These are phyloP conservation scores for Zaprionus nigranus DNA, from an alignment of 1,140 invertebrate species.

Conservation along the genomic window DNA sequence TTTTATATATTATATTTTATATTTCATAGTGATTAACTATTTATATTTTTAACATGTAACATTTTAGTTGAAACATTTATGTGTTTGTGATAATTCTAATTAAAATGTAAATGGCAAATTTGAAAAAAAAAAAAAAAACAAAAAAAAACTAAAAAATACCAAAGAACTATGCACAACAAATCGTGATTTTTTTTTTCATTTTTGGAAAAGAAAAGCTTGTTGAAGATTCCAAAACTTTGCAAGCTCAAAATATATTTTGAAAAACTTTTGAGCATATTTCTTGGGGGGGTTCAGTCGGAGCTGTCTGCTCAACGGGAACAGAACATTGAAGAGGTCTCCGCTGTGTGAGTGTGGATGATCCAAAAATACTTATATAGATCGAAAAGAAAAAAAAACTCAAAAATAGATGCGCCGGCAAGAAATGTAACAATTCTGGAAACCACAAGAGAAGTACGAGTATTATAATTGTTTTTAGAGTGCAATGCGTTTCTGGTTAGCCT, in stretches of 20 bases:
- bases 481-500: slow-evolving; percentile 53
- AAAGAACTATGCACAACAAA: background rate
- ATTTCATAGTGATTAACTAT: slow-evolving; percentile 61
- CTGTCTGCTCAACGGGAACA: slow-evolving; percentile 42
- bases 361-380: slow-evolving; percentile 56
- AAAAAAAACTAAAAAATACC: slow-evolving; percentile 5
- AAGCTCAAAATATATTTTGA: slow-evolving; percentile 52
- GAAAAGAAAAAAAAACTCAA: slow-evolving; percentile 34
- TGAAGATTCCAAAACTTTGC: slow-evolving; percentile 41
- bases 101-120: slow-evolving; percentile 53
- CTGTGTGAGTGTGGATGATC: slow-evolving; percentile 39
- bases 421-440: slow-evolving; percentile 15
- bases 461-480: background rate
- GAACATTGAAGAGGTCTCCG: slow-evolving; percentile 22
- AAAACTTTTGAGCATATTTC: slow-evolving; percentile 70
- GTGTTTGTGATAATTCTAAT: slow-evolving; percentile 77
- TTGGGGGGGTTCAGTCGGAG: slow-evolving; percentile 41
- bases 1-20: slow-evolving; percentile 52
- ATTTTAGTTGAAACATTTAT: slow-evolving; percentile 69
- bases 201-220: background rate
- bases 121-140: slow-evolving; percentile 14
- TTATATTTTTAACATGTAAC: slow-evolving; percentile 65
- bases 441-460: background rate
- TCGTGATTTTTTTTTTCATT: background rate
- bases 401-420: slow-evolving; percentile 19